phyloP scores from a whole-genome alignment of 2,797 vertebrate species.

The Sebastiscus albofasciatus region DNA sequence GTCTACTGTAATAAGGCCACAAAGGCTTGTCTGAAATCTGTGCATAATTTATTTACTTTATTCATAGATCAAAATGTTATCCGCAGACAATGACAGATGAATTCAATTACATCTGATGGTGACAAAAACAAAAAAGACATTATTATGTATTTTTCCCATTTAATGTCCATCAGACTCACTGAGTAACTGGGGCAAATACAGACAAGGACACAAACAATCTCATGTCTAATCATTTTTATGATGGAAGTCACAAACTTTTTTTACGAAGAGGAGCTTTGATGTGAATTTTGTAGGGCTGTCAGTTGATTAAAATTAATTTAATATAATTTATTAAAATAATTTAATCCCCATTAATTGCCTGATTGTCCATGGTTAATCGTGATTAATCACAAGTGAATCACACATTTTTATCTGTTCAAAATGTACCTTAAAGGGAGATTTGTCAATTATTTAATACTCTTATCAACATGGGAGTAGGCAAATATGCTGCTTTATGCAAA shows the following conservation, averaged over 20 bases:
- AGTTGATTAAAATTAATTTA: too few relatives aligned
- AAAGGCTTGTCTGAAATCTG: background rate
- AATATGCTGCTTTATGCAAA: too few relatives aligned
- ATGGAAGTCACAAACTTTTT: background rate
- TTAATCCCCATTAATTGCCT: fast-evolving
- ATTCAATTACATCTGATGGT: conserved; percentile 12
- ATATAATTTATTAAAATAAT: fast-evolving
- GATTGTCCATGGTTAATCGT: too few relatives aligned
- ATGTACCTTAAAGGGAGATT: too few relatives aligned
- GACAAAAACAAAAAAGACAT: conserved; percentile 11
- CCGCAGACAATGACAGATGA: conserved; percentile 20
- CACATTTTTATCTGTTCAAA: too few relatives aligned
- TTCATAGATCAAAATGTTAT: background rate
- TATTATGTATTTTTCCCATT: conserved; percentile 1
- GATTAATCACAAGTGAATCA: too few relatives aligned
- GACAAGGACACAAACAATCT: background rate
- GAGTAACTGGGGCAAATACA: background rate
- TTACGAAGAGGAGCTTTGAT: background rate
- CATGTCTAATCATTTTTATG: background rate
- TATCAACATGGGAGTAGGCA: too few relatives aligned
- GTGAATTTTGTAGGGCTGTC: background rate
- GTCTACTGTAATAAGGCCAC: background rate
- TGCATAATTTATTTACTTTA: conserved; percentile 15
- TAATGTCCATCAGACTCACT: background rate
- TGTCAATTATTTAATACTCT: too few relatives aligned